Evolutionary conservation across 2,888 invertebrate species (phyloP).

Genomic region (Drosophila siamana): DNA sequence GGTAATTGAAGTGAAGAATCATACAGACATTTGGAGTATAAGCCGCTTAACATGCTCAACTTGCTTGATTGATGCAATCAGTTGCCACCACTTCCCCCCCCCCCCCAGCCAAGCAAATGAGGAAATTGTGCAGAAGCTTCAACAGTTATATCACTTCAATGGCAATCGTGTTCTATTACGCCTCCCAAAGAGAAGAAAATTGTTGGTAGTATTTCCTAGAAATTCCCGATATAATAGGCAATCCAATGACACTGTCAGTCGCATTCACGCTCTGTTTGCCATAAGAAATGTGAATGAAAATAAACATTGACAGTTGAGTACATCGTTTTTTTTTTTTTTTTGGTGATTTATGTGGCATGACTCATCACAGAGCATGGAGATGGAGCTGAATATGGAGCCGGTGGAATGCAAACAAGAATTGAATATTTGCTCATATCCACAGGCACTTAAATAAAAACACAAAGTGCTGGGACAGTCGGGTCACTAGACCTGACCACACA

Average conservation of each 20-base stretch:
- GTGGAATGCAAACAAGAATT: slow-evolving; percentile 68
- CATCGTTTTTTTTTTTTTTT: neutral
- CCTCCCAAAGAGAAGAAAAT: neutral
- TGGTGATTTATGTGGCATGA: slow-evolving; percentile 76
- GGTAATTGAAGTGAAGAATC: neutral
- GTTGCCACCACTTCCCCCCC: too few relatives aligned
- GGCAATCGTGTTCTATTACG: neutral
- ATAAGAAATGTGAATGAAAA: slow-evolving; percentile 64
- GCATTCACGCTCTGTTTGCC: slow-evolving; percentile 44
- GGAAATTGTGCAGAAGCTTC: slow-evolving; percentile 13
- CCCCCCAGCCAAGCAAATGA: neutral
- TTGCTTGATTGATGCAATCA: slow-evolving; percentile 8
- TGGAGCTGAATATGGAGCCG: too few relatives aligned
- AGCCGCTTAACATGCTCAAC: slow-evolving; percentile 22
- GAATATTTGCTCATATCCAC: slow-evolving; percentile 63
- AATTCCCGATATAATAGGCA: neutral
- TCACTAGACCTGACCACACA: slow-evolving; percentile 32
- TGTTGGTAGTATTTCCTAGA: neutral
- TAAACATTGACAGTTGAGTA: slow-evolving; percentile 74
- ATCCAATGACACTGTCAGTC: slow-evolving; percentile 36
- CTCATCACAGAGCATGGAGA: too few relatives aligned
- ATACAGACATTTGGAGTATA: slow-evolving; percentile 6
- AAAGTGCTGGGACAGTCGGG: slow-evolving; percentile 36
- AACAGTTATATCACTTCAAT: slow-evolving; percentile 9
- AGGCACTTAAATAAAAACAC: slow-evolving; percentile 66